These are phyloP conservation scores for Lasioglossum figueresi DNA, from an alignment of 2,888 invertebrate genomes.

Conservation along the genomic window DNA sequence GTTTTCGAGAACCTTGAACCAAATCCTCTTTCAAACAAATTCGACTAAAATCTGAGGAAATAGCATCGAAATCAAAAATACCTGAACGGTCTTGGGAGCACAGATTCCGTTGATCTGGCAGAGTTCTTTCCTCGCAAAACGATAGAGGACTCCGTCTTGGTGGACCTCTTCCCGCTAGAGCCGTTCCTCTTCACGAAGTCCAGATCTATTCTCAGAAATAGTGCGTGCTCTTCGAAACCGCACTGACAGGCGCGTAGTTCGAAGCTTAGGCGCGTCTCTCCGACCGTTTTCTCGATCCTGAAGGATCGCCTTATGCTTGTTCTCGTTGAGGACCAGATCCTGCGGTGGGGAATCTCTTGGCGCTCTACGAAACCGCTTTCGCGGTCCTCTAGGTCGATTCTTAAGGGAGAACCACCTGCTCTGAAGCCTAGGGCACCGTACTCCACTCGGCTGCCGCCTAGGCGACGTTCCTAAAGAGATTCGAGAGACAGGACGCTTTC, in stretches of 20 bases:
- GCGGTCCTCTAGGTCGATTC: constrained; percentile 93
- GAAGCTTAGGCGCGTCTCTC: constrained; percentile 73
- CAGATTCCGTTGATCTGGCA: constrained; percentile 71
- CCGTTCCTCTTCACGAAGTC: constrained; percentile 72
- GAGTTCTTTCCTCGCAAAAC: constrained; percentile 72
- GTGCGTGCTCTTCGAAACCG: constrained; percentile 73
- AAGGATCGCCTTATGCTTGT: constrained; percentile 93
- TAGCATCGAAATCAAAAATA: constrained; percentile 22
- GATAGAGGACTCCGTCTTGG: constrained; percentile 67
- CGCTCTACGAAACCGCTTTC: constrained; percentile 94
- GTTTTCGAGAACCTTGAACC: constrained; percentile 75
- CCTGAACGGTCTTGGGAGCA: constrained; percentile 76
- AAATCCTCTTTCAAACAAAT: neutral
- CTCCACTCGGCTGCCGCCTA: constrained; percentile 94
- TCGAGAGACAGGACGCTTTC: neutral
- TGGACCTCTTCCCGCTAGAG: constrained; percentile 59
- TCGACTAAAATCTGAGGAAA: neutral
- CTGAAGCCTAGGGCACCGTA: constrained; percentile 94
- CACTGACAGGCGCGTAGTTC: constrained; percentile 73
- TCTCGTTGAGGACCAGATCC: constrained; percentile 93
- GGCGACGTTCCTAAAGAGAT: constrained; percentile 86
- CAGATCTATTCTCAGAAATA: constrained; percentile 75
- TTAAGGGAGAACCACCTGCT: constrained; percentile 93
- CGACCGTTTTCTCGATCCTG: constrained; percentile 86
- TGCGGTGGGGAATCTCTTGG: constrained; percentile 93